These are phyloP conservation scores for Eupithecia abbreviata DNA, from an alignment of 2,888 invertebrate genomes.

Conservation along the genomic window DNA sequence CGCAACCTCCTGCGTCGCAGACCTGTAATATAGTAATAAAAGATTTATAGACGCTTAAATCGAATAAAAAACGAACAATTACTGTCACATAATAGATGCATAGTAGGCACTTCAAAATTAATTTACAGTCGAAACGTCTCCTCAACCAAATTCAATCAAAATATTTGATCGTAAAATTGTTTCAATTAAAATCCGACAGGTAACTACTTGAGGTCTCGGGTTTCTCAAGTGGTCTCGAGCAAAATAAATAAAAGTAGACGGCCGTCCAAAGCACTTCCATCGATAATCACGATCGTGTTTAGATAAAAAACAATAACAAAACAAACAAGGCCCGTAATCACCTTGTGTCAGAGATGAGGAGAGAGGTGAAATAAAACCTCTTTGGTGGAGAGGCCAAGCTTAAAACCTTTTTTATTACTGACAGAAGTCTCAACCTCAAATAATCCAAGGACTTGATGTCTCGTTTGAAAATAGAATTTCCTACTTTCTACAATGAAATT, in stretches of 20 bases:
- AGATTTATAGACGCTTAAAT: background rate
- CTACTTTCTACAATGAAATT: background rate
- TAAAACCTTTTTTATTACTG: background rate
- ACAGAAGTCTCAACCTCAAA: background rate
- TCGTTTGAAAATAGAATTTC: background rate
- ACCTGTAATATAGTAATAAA: background rate
- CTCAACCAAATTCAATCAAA: slow-evolving; percentile 37
- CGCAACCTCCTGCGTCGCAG: too few relatives aligned
- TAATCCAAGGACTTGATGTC: background rate
- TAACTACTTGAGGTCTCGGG: slow-evolving; percentile 49
- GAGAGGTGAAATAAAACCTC: slow-evolving; percentile 47
- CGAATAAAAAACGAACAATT: background rate
- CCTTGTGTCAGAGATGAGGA: slow-evolving; percentile 68
- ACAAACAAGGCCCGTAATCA: slow-evolving; percentile 80
- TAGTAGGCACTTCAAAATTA: background rate
- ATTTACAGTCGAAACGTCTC: background rate
- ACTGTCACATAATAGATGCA: background rate
- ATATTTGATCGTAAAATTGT: slow-evolving; percentile 43
- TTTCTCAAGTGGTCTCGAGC: slow-evolving; percentile 55
- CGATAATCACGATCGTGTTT: slow-evolving; percentile 81
- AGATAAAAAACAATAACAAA: slow-evolving; percentile 82
- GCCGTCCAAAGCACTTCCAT: slow-evolving; percentile 63
- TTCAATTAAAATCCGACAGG: slow-evolving; percentile 55
- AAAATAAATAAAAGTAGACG: slow-evolving; percentile 56
- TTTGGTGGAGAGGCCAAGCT: background rate